Base-by-base conservation (phyloP, 2,888 invertebrate genomes). In the Zeuzera pyrina region DNA sequence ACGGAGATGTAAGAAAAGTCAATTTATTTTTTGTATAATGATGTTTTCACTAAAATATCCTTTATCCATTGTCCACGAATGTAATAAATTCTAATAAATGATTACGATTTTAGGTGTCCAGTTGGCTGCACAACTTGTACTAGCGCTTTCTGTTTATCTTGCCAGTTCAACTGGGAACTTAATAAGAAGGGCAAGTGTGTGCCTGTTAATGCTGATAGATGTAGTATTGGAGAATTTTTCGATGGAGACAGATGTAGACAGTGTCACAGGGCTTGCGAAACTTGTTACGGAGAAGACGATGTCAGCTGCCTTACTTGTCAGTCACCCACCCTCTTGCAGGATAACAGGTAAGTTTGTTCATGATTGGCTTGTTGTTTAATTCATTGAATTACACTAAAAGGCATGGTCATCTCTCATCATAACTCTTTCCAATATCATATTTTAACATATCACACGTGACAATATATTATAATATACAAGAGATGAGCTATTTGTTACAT, bases 191-290 rank as follows among this genome's bases (percentile, higher is more conserved):
- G 89, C 10, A 86, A 89, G 43, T 94, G 94, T 63, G 86, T 90
- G 15, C 89, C 89, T 1, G 84, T 85, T 31, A 90, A 89, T 35
- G 88, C 90, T 36, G 88, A 89, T 22, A 87, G 86, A 36, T 94
- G 94, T 57, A 85, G 85, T 47, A 74, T 87, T 41, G 86, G 90
- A 79, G 85, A 86, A 77, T 85, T 50, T 37, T 86, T 85, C 29
- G 87, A 87, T 14, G 86, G 87, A 10, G 87, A 85, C 24, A 84
- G 85, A 27, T 95, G 95, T 63, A 87, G 87, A 39, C 84, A 86
- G 2, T 95, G 95, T 56, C 90, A 93, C 57, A 85, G 86, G 2
- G 89, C 91, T 1, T 95, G 95, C 53, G 91, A 91, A 42, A 89
- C 90, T n/a, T 95, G 95, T 61, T 90, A 88, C 39, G 94, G 93